Percentiles rank a stretch among this genome's conserved stretches.
These are phyloP conservation scores for Agriopis aurantiaria DNA, from an alignment of 2,888 invertebrate species.

Conservation along the genomic window DNA sequence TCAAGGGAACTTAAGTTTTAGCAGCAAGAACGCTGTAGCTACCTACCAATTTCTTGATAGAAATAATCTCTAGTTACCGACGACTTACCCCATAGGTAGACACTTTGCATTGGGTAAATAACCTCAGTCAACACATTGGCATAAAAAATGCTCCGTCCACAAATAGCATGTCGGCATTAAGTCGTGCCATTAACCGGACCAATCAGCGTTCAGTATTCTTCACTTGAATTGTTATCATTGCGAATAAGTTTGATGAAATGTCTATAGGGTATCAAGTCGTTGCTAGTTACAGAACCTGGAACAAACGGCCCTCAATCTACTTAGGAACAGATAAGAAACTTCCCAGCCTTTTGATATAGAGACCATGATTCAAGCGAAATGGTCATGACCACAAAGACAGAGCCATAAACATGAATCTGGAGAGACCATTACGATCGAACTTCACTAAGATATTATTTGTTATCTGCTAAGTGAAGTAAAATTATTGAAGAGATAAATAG, in stretches of 20 bases:
- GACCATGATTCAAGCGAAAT: constrained; percentile 53
- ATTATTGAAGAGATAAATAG: no score
- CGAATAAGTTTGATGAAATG: not conserved
- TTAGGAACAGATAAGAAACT: constrained; percentile 60
- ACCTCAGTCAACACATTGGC: not conserved
- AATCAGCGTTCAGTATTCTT: not conserved
- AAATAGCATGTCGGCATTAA: not conserved
- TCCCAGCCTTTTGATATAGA: constrained; percentile 49
- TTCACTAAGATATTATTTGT: not conserved
- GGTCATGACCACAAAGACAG: constrained; percentile 47
- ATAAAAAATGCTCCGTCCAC: not conserved
- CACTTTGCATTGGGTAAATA: not conserved
- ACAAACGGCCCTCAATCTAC: constrained; percentile 55
- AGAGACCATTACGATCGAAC: constrained; percentile 31
- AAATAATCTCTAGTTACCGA: constrained; percentile 50
- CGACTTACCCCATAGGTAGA: not conserved
- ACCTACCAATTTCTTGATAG: constrained; percentile 43
- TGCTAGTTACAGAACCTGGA: constrained; percentile 44
- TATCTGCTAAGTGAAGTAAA: not conserved
- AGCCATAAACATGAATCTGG: constrained; percentile 53
- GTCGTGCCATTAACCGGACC: not conserved
- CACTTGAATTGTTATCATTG: not conserved
- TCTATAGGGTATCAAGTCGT: constrained; percentile 11
- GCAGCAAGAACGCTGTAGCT: constrained; percentile 33
- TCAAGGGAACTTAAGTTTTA: constrained; percentile 46